These are phyloP conservation scores for Caenorhabditis zanzibari DNA, from an alignment of 2,888 invertebrate genomes.

Conservation along the genomic window DNA sequence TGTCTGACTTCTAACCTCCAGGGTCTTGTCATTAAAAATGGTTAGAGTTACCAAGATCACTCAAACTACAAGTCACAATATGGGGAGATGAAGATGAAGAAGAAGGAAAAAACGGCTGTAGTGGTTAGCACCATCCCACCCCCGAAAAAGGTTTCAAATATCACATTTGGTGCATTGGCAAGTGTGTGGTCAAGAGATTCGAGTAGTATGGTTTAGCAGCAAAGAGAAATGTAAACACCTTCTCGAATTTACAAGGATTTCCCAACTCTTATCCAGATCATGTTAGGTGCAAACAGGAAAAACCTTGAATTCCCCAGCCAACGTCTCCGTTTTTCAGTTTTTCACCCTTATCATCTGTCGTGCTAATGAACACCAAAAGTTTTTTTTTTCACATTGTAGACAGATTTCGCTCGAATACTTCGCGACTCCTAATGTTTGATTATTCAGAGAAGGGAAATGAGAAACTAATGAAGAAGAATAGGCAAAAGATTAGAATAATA, in stretches of 20 bases:
- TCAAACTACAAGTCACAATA: constrained; percentile 51
- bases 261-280: not conserved
- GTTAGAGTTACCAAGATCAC: not conserved
- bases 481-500: constrained; percentile 10
- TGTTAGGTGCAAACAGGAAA: not conserved
- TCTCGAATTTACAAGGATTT: not conserved
- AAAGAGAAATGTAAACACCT: constrained; percentile 14
- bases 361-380: constrained; percentile 31
- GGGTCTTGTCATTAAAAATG: constrained; percentile 12
- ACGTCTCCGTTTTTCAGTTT: not conserved
- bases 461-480: constrained; percentile 1
- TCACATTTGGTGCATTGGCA: constrained; percentile 32
- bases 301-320: not conserved
- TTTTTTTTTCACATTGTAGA: constrained; percentile 23
- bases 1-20: constrained; percentile 11
- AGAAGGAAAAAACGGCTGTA: not conserved
- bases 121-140: constrained; percentile 41
- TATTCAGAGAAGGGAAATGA: constrained; percentile 30
- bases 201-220: not conserved
- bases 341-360: not conserved
- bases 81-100: not conserved
- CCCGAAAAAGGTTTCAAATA: constrained; percentile 42
- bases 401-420: constrained; percentile 24
- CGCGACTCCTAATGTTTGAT: not conserved
- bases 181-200: constrained; percentile 29